Evolutionary conservation across 2,888 invertebrate species (phyloP).

Genomic region (Lissonota sp.): DNA sequence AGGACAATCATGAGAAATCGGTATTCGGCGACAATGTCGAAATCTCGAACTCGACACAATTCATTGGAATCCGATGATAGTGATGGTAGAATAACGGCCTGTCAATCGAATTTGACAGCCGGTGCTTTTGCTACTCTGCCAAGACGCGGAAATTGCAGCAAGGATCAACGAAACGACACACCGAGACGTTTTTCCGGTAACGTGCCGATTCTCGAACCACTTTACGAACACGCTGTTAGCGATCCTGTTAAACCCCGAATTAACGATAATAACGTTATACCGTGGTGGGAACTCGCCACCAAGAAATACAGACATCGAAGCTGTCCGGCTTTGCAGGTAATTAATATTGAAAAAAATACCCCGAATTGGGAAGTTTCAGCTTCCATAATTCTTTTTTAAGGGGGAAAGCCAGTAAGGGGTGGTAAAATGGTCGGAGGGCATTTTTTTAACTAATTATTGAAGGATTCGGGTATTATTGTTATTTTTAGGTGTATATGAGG

Average conservation of each 20-base stretch:
- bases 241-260: constrained; percentile 79
- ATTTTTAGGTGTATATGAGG: too few relatives aligned
- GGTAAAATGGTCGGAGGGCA: too few relatives aligned
- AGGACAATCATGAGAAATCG: constrained; percentile 17
- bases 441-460: too few relatives aligned
- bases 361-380: too few relatives aligned
- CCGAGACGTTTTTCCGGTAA: constrained; percentile 78
- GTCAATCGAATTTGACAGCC: constrained; percentile 4
- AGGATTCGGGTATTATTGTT: too few relatives aligned
- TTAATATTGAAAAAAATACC: too few relatives aligned
- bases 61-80: constrained; percentile 73
- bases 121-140: constrained; percentile 77
- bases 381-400: too few relatives aligned
- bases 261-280: constrained; percentile 84
- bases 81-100: constrained; percentile 33
- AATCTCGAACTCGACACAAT: constrained; percentile 73
- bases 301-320: constrained; percentile 92
- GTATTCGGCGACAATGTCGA: constrained; percentile 12
- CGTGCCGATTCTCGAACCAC: constrained; percentile 80
- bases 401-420: too few relatives aligned
- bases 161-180: constrained; percentile 71
- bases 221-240: constrained; percentile 83
- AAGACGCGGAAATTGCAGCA: constrained; percentile 72
- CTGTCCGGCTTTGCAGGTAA: constrained; percentile 91
- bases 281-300: constrained; percentile 95